phyloP scores from a whole-genome alignment of 2,888 invertebrate genomes.

The Eupeodes luniger region DNA sequence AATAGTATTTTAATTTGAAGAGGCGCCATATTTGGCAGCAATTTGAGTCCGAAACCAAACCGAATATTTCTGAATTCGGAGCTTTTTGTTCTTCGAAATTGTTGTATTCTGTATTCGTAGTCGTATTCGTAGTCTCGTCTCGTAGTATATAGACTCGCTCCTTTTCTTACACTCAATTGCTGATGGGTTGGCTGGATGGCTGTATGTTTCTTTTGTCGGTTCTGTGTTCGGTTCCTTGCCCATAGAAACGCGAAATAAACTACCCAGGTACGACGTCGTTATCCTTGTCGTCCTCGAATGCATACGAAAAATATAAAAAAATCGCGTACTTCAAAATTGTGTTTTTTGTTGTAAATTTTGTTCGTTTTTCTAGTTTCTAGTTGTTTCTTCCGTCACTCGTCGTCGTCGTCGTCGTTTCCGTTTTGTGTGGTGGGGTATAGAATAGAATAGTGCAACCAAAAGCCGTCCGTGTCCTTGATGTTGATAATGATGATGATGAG shows the following conservation, averaged over 20 bases:
- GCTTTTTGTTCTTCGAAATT: conserved; percentile 52
- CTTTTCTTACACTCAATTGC: conserved; percentile 3
- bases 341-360: conserved; percentile 18
- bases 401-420: neutral
- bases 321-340: conserved; percentile 31
- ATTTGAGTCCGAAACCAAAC: conserved; percentile 35
- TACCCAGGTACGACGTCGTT: conserved; percentile 36
- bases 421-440: neutral
- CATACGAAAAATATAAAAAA: conserved; percentile 31
- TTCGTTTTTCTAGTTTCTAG: conserved; percentile 2
- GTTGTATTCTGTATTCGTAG: too few relatives aligned
- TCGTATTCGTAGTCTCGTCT: neutral
- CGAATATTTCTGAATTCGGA: conserved; percentile 15
- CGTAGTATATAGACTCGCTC: conserved; percentile 17
- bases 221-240: neutral
- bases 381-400: neutral
- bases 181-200: conserved; percentile 31
- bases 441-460: conserved; percentile 1
- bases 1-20: conserved; percentile 73
- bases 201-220: neutral
- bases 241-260: conserved; percentile 52
- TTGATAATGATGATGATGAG: conserved; percentile 18
- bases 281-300: conserved; percentile 50
- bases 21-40: conserved; percentile 72
- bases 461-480: conserved; percentile 64